These are phyloP conservation scores for Scrobipalpa costella DNA, from an alignment of 2,888 invertebrate genomes.

Conservation along the genomic window DNA sequence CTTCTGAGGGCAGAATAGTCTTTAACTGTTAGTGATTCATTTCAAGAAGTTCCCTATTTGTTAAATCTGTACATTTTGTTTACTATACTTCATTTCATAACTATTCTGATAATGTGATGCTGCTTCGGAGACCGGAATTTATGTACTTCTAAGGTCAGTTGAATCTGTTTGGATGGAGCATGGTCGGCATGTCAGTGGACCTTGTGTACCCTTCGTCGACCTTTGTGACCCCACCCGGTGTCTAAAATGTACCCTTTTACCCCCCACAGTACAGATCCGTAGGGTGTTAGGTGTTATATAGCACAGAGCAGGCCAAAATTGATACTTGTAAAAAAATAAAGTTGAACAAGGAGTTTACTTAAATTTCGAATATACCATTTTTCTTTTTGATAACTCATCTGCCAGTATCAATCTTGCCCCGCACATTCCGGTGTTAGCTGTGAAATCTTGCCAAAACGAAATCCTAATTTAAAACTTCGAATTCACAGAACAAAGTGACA, in stretches of 20 bases:
- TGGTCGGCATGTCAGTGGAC: constrained; percentile 72
- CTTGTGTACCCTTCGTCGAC: constrained; percentile 38
- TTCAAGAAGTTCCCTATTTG: constrained; percentile 34
- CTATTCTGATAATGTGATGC: constrained; percentile 76
- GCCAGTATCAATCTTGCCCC: constrained; percentile 3
- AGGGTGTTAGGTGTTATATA: constrained; percentile 4
- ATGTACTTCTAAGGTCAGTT: constrained; percentile 77
- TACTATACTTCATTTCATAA: constrained; percentile 53
- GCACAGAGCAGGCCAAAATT: not conserved
- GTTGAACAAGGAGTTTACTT: not conserved
- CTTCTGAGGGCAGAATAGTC: too few relatives aligned
- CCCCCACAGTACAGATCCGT: not conserved
- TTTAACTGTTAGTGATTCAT: constrained; percentile 32
- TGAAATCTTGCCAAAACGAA: not conserved
- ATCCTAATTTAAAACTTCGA: not conserved
- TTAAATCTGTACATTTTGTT: constrained; percentile 20
- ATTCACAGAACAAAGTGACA: constrained; percentile 89
- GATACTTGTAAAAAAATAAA: not conserved
- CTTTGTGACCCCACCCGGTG: constrained; percentile 20
- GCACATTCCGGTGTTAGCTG: constrained; percentile 24
- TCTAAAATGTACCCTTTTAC: constrained; percentile 1
- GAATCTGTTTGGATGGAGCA: constrained; percentile 60
- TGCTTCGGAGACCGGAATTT: constrained; percentile 78
- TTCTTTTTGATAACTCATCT: not conserved
- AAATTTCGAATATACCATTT: not conserved